Evolutionary conservation across 2,797 vertebrate genomes (phyloP), one percentile per base, ranked within the genome.

Genomic region (Amblyraja radiata): DNA sequence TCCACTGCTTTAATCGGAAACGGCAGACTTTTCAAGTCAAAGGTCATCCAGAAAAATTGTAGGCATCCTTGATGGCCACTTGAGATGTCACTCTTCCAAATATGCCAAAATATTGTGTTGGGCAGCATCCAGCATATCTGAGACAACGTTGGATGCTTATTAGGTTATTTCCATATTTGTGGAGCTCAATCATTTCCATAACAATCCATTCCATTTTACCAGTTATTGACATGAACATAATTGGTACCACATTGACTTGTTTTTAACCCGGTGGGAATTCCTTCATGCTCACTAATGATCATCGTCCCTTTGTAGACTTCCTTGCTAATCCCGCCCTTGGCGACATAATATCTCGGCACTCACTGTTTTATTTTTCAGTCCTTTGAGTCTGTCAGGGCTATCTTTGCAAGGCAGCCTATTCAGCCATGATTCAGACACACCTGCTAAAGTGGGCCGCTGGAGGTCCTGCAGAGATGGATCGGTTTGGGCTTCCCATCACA

Each of bases 171-270:
- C 61, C 28, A 63, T 25, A 84, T 9, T 61, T 63, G 10, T 14
- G 18, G 71, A 84, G 81, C 13, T n/a, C 54, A 14, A 25, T 28
- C 5, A 61, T 84, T 58, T 13, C 54, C 25, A 58, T n/a, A 84
- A 61, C 3, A 5, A 84, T 61, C 54, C 23, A 14, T 84, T 84
- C 54, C 25, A 14, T 84, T 61, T 84, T n/a, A 0, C 58, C 81
- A 84, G 81, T 84, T 61, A 61, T 61, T 84, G 81, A 61, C 54
- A 63, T 61, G 28, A 84, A 28, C 58, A 13, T 61, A 84, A 84
- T 84, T 84, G 81, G 25, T 61, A 81, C 18, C 79, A n/a, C 83
- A 86, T 16, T 86, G 83, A 32, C 32, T 61, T 61, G 83, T 86
- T 86, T 86, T 4, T 5, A 63, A n/a, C 28, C 14, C 11, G 86